Evolutionary conservation across 2,113 vertebrate genomes (phyloP).

Genomic region (Sphyrna mokarran): DNA sequence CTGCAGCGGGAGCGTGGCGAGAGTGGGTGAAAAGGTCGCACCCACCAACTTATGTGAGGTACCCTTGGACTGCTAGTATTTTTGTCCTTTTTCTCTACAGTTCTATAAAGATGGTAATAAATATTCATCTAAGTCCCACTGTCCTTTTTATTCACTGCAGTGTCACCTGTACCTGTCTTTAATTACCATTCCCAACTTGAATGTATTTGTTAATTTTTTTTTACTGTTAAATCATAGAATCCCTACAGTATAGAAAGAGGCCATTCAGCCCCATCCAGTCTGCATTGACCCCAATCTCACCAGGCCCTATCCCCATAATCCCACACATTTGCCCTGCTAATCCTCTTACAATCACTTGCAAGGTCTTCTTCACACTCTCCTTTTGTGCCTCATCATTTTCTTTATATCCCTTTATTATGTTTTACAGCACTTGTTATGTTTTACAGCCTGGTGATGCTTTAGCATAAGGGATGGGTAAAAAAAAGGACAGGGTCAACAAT

Average conservation of each 20-base stretch:
- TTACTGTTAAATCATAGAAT: neutral
- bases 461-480: neutral
- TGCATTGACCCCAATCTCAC: too few species aligned
- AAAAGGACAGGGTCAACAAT: neutral
- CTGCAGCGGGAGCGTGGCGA: too few species aligned
- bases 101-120: neutral
- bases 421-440: neutral
- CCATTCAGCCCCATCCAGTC: too few species aligned
- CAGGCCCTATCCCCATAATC: too few species aligned
- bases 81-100: neutral
- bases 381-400: neutral
- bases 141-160: neutral
- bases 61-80: neutral
- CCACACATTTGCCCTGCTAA: too few species aligned
- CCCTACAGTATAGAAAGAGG: too few species aligned
- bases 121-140: neutral
- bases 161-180: neutral
- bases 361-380: neutral
- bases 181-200: neutral
- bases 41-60: neutral
- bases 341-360: neutral
- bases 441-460: neutral
- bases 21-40: too few species aligned
- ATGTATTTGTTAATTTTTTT: neutral
- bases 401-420: neutral